These are phyloP conservation scores for Motacilla alba DNA, from an alignment of 2,113 vertebrate species.

Conservation along the genomic window DNA sequence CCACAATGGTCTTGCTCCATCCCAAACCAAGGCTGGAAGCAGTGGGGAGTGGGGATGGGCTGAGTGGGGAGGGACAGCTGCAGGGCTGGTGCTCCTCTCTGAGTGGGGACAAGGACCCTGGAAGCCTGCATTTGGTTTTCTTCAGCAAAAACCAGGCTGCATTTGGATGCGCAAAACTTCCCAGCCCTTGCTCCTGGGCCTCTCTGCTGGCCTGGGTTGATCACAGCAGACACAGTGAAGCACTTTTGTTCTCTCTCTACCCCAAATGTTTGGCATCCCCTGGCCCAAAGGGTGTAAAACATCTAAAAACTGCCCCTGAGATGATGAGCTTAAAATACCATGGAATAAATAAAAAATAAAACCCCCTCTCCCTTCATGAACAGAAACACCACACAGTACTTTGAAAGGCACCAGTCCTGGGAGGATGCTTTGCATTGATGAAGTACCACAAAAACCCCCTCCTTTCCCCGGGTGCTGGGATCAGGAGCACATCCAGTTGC, in stretches of 20 bases:
- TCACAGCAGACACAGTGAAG: not conserved
- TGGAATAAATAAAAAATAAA: not conserved
- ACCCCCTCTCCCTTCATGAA: accelerated
- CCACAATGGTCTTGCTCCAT: not conserved
- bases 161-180: not conserved
- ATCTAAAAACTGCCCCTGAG: not conserved
- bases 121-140: not conserved
- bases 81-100: not conserved
- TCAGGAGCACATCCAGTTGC: accelerated
- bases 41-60: not conserved
- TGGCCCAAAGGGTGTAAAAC: not conserved
- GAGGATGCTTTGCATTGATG: not conserved
- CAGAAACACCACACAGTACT: accelerated
- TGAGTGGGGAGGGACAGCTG: not conserved
- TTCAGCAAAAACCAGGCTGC: not conserved
- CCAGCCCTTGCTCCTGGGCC: not conserved
- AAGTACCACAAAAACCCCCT: not conserved
- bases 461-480: not conserved
- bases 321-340: not conserved
- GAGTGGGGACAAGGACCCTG: not conserved
- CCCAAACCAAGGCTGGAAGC: not conserved
- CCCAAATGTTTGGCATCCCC: not conserved
- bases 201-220: accelerated
- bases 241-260: not conserved
- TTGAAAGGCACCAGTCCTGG: accelerated